A percentile compares a stretch with the other conserved stretches of the same genome.
phyloP scores from a whole-genome alignment of 2,888 invertebrate genomes.

The Ariolimax columbianus region DNA sequence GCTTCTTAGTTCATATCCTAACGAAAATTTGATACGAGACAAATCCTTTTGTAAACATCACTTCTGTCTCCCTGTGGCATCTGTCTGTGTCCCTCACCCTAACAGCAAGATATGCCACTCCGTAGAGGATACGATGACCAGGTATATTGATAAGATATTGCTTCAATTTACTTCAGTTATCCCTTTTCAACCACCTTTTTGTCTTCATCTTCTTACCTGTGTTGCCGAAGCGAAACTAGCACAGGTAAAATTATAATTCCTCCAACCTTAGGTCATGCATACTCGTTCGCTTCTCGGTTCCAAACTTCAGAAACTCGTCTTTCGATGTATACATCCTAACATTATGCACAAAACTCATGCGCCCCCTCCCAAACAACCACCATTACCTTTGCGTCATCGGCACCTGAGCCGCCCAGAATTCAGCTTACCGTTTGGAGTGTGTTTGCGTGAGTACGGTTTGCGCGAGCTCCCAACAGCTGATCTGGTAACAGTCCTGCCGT shows the following conservation, averaged over 20 bases:
- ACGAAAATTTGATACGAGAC: neutral
- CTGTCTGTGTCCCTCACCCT: neutral
- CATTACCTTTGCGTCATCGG: neutral
- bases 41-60: neutral
- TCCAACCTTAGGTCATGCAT: neutral
- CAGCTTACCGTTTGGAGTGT: neutral
- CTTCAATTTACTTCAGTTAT: neutral
- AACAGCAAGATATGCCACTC: neutral
- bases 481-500: neutral
- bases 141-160: neutral
- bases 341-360: neutral
- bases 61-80: neutral
- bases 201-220: neutral
- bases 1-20: no score
- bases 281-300: neutral
- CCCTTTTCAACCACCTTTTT: neutral
- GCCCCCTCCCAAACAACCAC: neutral
- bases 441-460: neutral
- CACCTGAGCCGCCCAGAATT: neutral
- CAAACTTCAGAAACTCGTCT: neutral
- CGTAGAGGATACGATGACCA: neutral
- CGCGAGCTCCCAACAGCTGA: neutral
- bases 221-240: neutral
- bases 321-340: neutral
- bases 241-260: neutral